Conservation (phyloP, 2,888 invertebrate species). For the Camponotus fellah region DNA sequence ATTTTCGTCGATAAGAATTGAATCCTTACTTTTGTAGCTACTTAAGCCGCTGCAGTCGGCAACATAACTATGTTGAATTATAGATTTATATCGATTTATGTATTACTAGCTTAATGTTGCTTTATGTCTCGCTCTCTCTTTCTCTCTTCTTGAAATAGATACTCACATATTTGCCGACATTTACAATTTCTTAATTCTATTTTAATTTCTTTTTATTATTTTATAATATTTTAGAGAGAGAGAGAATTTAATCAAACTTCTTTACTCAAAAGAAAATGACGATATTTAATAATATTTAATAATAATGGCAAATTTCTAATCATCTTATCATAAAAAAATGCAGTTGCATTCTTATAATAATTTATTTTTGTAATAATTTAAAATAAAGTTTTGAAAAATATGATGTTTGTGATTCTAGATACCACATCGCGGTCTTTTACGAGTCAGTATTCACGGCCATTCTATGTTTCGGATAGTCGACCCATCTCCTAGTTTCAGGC, state of each 20-base stretch:
- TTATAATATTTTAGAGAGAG: not conserved
- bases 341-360: too few species aligned
- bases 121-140: not conserved
- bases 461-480: constrained; percentile 83
- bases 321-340: too few species aligned
- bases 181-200: constrained; percentile 2
- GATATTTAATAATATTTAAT: too few species aligned
- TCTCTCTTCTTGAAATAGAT: constrained; percentile 7
- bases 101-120: constrained; percentile 23
- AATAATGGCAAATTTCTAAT: too few species aligned
- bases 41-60: constrained; percentile 4
- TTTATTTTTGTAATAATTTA: not conserved
- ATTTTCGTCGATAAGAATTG: not conserved
- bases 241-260: too few species aligned
- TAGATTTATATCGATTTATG: constrained; percentile 33
- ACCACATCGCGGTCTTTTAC: constrained; percentile 51
- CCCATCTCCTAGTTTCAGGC: constrained; percentile 80
- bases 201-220: not conserved
- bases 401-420: constrained; percentile 52
- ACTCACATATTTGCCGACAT: not conserved
- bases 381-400: not conserved
- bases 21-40: constrained; percentile 37
- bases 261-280: not conserved
- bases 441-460: constrained; percentile 77
- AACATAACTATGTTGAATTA: constrained; percentile 31